A percentile compares a stretch with the other conserved stretches of the same genome.
Conservation (phyloP, 2,888 invertebrate species). For the Chaitophorus viminalis region DNA sequence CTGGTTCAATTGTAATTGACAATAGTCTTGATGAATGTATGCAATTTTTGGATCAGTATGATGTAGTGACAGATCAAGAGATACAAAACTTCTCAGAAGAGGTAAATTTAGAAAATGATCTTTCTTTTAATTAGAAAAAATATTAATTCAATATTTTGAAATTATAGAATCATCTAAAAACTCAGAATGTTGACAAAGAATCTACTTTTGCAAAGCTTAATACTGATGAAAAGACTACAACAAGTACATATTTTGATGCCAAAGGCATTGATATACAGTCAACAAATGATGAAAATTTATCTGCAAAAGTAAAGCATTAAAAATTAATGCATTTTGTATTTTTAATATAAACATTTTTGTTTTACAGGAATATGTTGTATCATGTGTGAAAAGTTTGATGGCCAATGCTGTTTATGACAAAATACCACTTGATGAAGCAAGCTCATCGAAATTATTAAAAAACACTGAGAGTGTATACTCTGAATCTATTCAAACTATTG, state of each 20-base stretch:
- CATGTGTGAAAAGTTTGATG: not conserved
- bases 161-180: conserved; percentile 23
- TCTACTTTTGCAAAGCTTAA: not conserved
- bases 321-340: not conserved
- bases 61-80: conserved; percentile 45
- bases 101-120: not conserved
- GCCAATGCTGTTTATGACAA: not conserved
- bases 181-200: not conserved
- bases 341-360: not conserved
- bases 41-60: conserved; percentile 55
- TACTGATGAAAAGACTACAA: not conserved
- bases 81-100: conserved; percentile 14
- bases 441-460: not conserved
- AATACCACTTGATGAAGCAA: not conserved
- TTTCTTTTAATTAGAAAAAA: not conserved
- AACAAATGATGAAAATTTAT: not conserved
- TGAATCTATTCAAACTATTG: not conserved
- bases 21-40: conserved; percentile 33
- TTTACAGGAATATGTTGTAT: conserved; percentile 4
- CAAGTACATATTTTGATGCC: not conserved
- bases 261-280: not conserved
- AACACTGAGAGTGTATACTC: not conserved
- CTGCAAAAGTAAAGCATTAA: conserved; percentile 2
- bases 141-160: not conserved
- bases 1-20: conserved; percentile 26